A percentile compares a stretch with the other conserved stretches of the same genome.
These are phyloP conservation scores for Noctua fimbriata DNA, from an alignment of 2,888 invertebrate species.

Conservation along the genomic window DNA sequence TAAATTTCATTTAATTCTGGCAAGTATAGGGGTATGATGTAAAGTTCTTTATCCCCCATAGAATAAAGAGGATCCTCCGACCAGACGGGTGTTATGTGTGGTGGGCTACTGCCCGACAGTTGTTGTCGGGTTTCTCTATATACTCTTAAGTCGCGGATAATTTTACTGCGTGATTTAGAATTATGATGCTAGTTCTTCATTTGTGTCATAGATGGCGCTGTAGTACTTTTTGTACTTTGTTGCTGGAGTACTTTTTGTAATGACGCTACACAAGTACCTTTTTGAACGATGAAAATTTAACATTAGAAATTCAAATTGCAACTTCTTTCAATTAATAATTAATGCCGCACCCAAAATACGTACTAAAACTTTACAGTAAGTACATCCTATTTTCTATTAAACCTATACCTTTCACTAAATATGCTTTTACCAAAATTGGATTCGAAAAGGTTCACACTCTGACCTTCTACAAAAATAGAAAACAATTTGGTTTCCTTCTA, in stretches of 20 bases:
- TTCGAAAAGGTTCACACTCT: conserved; percentile 45
- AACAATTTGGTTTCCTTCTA: conserved; percentile 26
- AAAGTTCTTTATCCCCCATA: too few relatives aligned
- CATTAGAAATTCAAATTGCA: not conserved
- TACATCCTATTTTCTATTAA: conserved; percentile 20
- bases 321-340: not conserved
- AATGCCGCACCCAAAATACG: not conserved
- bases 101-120: too few relatives aligned
- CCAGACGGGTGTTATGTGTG: too few relatives aligned
- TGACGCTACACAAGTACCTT: not conserved
- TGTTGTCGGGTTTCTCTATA: too few relatives aligned
- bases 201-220: too few relatives aligned
- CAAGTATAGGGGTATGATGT: too few relatives aligned
- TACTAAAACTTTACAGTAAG: conserved; percentile 3
- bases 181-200: too few relatives aligned
- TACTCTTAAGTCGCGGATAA: too few relatives aligned
- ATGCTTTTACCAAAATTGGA: conserved; percentile 61
- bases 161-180: too few relatives aligned
- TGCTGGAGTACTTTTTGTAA: too few relatives aligned
- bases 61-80: too few relatives aligned
- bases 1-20: not conserved
- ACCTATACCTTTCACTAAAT: conserved; percentile 39
- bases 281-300: not conserved
- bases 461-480: conserved; percentile 13
- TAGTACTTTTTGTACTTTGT: too few relatives aligned